phyloP scores from a whole-genome alignment of 2,113 vertebrate genomes.

The Psephotus haematonotus region DNA sequence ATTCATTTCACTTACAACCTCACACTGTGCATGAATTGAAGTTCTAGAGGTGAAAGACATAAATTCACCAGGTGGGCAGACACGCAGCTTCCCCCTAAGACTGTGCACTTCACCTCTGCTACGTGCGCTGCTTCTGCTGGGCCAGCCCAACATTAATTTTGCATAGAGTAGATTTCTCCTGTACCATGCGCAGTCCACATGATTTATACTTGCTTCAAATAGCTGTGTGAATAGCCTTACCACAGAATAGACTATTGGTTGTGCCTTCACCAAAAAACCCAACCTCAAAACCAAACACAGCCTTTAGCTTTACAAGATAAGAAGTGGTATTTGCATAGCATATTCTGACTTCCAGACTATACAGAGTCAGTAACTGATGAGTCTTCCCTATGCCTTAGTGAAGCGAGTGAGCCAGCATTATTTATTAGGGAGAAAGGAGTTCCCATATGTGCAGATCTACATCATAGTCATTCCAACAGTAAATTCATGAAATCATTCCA shows the following conservation, averaged over 20 bases:
- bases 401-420: neutral
- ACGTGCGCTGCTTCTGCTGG: neutral
- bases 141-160: slow-evolving; percentile 54
- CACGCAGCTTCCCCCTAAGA: slow-evolving; percentile 37
- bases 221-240: neutral
- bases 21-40: slow-evolving; percentile 20
- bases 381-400: neutral
- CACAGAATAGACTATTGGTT: neutral
- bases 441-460: neutral
- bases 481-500: slow-evolving; percentile 16
- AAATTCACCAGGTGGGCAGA: slow-evolving; percentile 66
- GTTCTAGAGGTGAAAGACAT: slow-evolving; percentile 70
- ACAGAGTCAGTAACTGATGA: neutral
- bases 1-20: slow-evolving; percentile 65
- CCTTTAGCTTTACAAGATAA: neutral
- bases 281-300: neutral
- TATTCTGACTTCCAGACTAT: neutral
- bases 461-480: neutral
- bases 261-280: neutral
- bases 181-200: rapidly evolving
- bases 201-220: neutral
- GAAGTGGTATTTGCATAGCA: neutral
- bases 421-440: slow-evolving; percentile 39
- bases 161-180: slow-evolving; percentile 23
- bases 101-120: slow-evolving; percentile 43